These are phyloP conservation scores for Dendroctonus ponderosae DNA, from an alignment of 1,140 invertebrate genomes.

Conservation along the genomic window DNA sequence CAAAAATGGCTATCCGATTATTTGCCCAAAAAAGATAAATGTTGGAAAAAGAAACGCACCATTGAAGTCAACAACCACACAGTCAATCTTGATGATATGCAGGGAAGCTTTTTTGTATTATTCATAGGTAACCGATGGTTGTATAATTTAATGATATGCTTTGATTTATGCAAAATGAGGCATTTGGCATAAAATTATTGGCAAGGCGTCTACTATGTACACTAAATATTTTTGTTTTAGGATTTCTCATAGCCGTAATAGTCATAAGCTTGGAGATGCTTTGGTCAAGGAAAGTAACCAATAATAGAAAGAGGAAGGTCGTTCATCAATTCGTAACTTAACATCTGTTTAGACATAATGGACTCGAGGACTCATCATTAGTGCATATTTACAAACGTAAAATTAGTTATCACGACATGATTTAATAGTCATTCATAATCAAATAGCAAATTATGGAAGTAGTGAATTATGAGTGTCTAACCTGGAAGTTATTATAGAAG, in stretches of 20 bases:
- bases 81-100: slow-evolving; percentile 84
- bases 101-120: slow-evolving; percentile 82
- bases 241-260: slow-evolving; percentile 49
- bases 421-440: too few species aligned
- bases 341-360: not conserved
- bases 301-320: slow-evolving; percentile 55
- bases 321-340: slow-evolving; percentile 61
- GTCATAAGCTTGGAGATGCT: slow-evolving; percentile 58
- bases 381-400: too few species aligned
- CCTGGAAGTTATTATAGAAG: too few species aligned
- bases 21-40: slow-evolving; percentile 76
- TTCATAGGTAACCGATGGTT: slow-evolving; percentile 62
- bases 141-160: not conserved
- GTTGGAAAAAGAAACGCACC: slow-evolving; percentile 62
- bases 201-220: not conserved
- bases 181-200: not conserved
- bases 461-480: too few species aligned
- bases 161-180: not conserved
- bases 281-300: slow-evolving; percentile 53
- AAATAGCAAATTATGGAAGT: too few species aligned
- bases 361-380: too few species aligned
- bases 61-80: slow-evolving; percentile 77
- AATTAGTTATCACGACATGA: too few species aligned
- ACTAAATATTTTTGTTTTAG: too few species aligned
- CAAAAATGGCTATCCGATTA: slow-evolving; percentile 77